These are phyloP conservation scores for Poeciliopsis presidionis DNA, from an alignment of 2,797 vertebrate genomes.

Conservation along the genomic window DNA sequence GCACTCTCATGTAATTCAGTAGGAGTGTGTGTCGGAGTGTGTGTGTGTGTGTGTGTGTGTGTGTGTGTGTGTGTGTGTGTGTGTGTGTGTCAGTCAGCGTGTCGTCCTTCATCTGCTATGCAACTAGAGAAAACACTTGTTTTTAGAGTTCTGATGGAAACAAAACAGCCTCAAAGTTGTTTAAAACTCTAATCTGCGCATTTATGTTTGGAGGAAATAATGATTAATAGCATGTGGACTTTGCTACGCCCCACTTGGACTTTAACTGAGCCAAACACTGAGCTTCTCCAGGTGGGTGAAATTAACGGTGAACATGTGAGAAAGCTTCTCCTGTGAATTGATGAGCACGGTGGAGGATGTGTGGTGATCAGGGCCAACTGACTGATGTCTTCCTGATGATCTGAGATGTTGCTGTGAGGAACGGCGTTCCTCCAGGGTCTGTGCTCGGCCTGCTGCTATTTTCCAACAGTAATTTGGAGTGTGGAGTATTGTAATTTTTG, in stretches of 20 bases:
- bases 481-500: too few species aligned
- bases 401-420: too few species aligned
- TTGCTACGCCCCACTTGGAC: background rate
- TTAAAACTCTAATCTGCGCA: background rate
- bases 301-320: background rate
- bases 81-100: background rate
- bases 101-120: background rate
- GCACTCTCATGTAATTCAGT: background rate
- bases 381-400: too few species aligned
- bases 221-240: background rate
- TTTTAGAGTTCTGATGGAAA: background rate
- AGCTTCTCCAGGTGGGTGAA: background rate
- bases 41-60: background rate
- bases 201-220: background rate
- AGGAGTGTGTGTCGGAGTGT: background rate
- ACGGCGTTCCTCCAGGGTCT: background rate
- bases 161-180: background rate
- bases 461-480: background rate
- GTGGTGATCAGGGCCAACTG: too few species aligned
- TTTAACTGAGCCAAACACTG: too few species aligned
- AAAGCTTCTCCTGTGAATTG: background rate
- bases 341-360: too few species aligned
- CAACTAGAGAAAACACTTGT: background rate
- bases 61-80: too few species aligned
- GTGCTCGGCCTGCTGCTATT: background rate